Evolutionary conservation across 2,888 invertebrate species (phyloP).

Genomic region (Clunio marinus): DNA sequence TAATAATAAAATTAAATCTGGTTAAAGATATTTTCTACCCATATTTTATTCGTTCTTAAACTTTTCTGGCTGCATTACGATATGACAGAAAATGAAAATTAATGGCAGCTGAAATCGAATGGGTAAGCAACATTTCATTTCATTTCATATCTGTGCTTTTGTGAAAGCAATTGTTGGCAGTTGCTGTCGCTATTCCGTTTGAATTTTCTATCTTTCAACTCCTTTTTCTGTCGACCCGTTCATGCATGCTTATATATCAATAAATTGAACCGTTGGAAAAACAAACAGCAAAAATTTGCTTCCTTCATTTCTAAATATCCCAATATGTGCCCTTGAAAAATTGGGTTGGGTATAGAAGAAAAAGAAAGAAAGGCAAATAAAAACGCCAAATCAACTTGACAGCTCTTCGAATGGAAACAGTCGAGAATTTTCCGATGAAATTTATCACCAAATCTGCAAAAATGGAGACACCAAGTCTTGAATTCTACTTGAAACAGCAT

Average conservation of each 20-base stretch:
- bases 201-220: neutral
- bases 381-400: slow-evolving; percentile 2
- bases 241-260: slow-evolving; percentile 5
- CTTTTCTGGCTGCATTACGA: neutral
- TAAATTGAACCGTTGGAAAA: neutral
- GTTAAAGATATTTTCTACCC: neutral
- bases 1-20: slow-evolving; percentile 2
- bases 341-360: no score
- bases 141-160: neutral
- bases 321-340: no score
- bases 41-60: neutral
- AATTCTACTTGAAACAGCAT: no score
- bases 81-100: neutral
- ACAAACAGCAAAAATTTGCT: neutral
- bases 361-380: neutral
- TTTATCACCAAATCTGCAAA: slow-evolving; percentile 29
- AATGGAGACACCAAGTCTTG: slow-evolving; percentile 29
- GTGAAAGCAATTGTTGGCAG: neutral
- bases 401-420: neutral
- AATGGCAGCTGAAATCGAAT: neutral
- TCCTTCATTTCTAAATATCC: neutral
- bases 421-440: neutral
- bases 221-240: neutral
- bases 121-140: neutral
- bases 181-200: neutral